Base-by-base conservation (phyloP, 2,113 vertebrate genomes). In the Puntigrus tetrazona region DNA sequence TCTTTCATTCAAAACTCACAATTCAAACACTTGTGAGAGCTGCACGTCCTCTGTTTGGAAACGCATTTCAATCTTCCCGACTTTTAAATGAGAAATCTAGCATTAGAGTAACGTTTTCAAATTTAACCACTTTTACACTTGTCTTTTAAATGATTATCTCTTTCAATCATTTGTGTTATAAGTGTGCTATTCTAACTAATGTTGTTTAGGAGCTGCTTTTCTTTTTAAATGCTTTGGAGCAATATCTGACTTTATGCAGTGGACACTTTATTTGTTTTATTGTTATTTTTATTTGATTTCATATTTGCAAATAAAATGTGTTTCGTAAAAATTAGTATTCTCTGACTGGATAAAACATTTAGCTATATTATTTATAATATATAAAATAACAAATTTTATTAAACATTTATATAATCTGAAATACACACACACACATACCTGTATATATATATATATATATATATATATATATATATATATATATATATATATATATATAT, bases 1-100 rank as follows among this genome's bases (percentile, higher is more conserved):
- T 43, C 38, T 59, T 47, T 80, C 85, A 63, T 81, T 81, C 41
- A 81, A 80, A 73, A 72, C 16, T 22, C 34, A 92, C 45, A 25
- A 36, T 63, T 52, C 77, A 72, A 59, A 67, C 22, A 41, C 55
- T 70, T 31, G 63, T 67, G 29, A 7, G 16, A 67, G n/a, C n/a
- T n/a, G n/a, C n/a, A n/a, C n/a, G n/a, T n/a, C n/a, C n/a, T n/a
- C n/a, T n/a, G 61, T 8, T 65, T 38, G 67, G 2, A 38, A 69
- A 69, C 34, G 20, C 4, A 16, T 22, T 36, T 31, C 27, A 31
- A 4, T 2, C 31, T 20, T 34, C 16, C 29, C 8, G 50, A 20
- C 50, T 52, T 52, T 52, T 52, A 55, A 55, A 55, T 2, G 7
- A 55, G 20, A 7, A 0, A 67, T 69, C 1, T 36, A 69, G 5